Conservation (phyloP, 2,113 vertebrate genomes). For the Sphyrna mokarran region DNA sequence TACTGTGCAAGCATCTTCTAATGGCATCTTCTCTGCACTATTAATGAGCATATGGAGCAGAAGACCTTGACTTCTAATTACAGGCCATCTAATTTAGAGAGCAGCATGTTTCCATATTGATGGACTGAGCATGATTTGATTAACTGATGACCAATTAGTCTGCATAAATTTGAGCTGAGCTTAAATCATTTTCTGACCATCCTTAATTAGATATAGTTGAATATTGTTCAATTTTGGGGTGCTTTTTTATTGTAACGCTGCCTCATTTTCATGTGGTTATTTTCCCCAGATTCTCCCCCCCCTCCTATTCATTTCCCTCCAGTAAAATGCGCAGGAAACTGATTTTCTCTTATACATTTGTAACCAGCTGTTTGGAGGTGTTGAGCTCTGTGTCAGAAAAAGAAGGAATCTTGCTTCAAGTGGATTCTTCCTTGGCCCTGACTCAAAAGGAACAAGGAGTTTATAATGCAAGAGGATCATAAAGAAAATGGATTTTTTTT, state of each 20-base stretch:
- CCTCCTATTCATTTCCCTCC: not conserved
- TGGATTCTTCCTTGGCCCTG: not conserved
- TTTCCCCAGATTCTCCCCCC: not conserved
- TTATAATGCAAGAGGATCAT: not conserved
- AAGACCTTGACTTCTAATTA: conserved; percentile 35
- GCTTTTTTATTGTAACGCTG: not conserved
- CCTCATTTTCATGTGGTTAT: not conserved
- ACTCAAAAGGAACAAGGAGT: not conserved
- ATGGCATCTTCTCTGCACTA: conserved; percentile 8
- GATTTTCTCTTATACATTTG: not conserved
- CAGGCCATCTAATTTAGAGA: conserved; percentile 20
- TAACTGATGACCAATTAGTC: conserved; percentile 36
- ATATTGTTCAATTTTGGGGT: not conserved
- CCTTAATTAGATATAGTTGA: not conserved
- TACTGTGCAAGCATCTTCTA: not conserved
- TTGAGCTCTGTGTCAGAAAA: not conserved
- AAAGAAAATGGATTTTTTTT: not conserved
- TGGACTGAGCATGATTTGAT: conserved; percentile 27
- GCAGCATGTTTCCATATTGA: conserved; percentile 24
- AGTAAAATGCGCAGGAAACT: not conserved
- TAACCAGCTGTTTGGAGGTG: not conserved
- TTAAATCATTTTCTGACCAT: conserved; percentile 18
- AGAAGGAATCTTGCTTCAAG: not conserved
- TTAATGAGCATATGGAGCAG: conserved; percentile 35
- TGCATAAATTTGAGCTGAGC: conserved; percentile 30